These are phyloP conservation scores for Diacarnus erythraeanus DNA, from an alignment of 37 sponge, comb jelly and placozoan genomes.

Conservation along the genomic window DNA sequence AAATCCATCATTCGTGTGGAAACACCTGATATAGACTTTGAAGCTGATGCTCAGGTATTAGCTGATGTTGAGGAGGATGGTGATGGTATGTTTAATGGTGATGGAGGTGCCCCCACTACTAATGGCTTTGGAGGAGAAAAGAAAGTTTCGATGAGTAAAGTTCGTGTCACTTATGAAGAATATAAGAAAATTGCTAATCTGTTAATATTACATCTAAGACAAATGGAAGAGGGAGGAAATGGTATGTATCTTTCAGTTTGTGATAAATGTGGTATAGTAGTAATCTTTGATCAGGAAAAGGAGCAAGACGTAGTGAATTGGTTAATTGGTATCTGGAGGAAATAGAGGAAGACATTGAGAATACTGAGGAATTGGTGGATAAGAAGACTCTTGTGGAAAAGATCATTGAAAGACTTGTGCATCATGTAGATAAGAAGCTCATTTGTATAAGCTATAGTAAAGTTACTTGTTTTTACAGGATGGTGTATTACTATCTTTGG, in stretches of 20 bases:
- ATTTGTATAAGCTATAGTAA: neutral
- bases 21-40: conserved; percentile 96
- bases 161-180: conserved; percentile 91
- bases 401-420: conserved; percentile 89
- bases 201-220: conserved; percentile 85
- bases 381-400: conserved; percentile 87
- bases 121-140: neutral
- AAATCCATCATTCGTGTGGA: conserved; percentile 97
- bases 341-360: conserved; percentile 87
- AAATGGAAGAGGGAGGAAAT: conserved; percentile 71
- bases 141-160: conserved; percentile 21
- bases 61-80: conserved; percentile 21
- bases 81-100: neutral
- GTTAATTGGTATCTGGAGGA: conserved; percentile 95
- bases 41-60: conserved; percentile 44
- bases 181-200: conserved; percentile 92
- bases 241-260: too few species aligned
- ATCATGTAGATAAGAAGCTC: conserved; percentile 70
- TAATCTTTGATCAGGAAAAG: conserved; percentile 58
- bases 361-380: conserved; percentile 73
- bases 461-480: conserved; percentile 50
- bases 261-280: neutral
- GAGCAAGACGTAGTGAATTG: conserved; percentile 62
- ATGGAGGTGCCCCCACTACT: neutral
- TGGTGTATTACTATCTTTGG: conserved; percentile 68